phyloP scores from a whole-genome alignment of 2,888 invertebrate genomes.

The Campopleginae sp. region DNA sequence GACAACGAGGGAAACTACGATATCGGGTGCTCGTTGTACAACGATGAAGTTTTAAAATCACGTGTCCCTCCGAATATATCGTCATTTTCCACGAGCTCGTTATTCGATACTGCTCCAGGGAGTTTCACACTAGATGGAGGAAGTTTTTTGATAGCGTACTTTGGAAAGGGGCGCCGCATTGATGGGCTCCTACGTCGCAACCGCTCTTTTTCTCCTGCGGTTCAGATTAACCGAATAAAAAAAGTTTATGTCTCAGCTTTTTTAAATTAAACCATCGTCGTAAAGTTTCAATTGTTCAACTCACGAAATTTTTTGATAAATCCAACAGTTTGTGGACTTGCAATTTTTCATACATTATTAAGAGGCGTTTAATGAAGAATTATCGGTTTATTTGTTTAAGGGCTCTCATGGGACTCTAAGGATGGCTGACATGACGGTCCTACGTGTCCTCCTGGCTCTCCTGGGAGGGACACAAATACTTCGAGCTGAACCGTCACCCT shows the following conservation, averaged over 20 bases:
- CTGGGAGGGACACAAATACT: conserved; percentile 80
- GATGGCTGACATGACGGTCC: conserved; percentile 79
- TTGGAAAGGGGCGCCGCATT: background rate
- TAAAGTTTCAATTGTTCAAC: background rate
- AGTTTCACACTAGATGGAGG: background rate
- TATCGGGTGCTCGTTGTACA: conserved; percentile 17
- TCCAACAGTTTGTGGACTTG: background rate
- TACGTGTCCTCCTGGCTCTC: conserved; percentile 79
- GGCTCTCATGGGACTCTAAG: conserved; percentile 79
- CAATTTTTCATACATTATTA: background rate
- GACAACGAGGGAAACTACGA: conserved; percentile 44
- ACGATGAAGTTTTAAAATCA: conserved; percentile 42
- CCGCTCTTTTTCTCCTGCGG: background rate
- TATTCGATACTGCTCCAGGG: conserved; percentile 24
- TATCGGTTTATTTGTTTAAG: conserved; percentile 73
- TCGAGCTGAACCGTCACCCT: conserved; percentile 78
- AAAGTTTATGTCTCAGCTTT: background rate
- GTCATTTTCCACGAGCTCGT: conserved; percentile 37
- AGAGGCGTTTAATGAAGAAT: conserved; percentile 6
- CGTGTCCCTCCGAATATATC: conserved; percentile 31
- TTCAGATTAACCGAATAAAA: background rate
- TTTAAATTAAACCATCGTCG: background rate
- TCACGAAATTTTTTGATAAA: background rate
- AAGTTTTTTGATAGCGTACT: conserved; percentile 15
- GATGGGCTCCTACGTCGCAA: background rate